phyloP scores from a whole-genome alignment of 1,140 invertebrate species.

The Stegodyphus mimosarum region DNA sequence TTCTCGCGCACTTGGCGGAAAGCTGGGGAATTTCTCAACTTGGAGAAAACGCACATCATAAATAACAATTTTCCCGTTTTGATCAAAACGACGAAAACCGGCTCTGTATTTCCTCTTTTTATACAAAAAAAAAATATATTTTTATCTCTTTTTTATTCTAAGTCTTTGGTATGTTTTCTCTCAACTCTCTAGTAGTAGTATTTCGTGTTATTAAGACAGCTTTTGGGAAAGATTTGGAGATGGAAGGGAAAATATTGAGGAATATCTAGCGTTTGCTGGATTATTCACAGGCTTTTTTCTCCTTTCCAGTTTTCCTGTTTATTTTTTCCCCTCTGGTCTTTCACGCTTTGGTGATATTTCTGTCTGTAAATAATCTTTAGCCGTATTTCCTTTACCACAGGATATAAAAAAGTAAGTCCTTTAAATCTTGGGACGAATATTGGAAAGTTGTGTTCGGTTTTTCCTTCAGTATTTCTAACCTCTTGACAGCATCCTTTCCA shows the following conservation, averaged over 20 bases:
- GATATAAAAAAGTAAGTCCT: not conserved
- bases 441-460: not conserved
- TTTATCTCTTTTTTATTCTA: not conserved
- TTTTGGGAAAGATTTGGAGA: not conserved
- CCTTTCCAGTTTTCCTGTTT: not conserved
- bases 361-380: not conserved
- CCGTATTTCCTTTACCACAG: not conserved
- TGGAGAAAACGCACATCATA: constrained; percentile 29
- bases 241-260: not conserved
- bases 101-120: no score
- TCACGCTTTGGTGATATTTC: not conserved
- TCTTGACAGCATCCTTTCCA: no score
- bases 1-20: not conserved
- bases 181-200: not conserved
- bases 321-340: not conserved
- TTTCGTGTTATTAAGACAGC: constrained; percentile 18
- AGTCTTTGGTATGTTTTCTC: not conserved
- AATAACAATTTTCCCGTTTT: constrained; percentile 52
- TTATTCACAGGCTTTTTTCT: not conserved
- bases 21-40: constrained; percentile 9
- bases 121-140: not conserved
- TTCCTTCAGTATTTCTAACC: not conserved
- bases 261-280: not conserved
- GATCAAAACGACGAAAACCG: not conserved
- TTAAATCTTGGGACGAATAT: not conserved